Evolutionary conservation across 2,888 invertebrate species (phyloP), one percentile per base, ranked within the genome.

Genomic region (Drosophila affinis): DNA sequence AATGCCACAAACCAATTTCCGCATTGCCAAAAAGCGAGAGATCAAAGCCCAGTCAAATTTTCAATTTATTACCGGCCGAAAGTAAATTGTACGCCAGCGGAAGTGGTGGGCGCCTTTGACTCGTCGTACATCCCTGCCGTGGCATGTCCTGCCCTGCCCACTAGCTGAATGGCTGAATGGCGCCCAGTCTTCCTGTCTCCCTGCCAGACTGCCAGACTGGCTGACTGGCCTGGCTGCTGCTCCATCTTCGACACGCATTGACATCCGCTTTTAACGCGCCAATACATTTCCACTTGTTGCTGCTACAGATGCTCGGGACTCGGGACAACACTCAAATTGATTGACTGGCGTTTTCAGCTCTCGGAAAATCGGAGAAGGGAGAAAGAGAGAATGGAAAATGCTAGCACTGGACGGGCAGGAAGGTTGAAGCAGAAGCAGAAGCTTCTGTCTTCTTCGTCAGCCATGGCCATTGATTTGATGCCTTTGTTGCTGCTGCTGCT

Each of bases 1-100:
- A 48, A 54, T 34, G 55, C 58, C 79, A 57, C 79, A 81, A 84
- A 76, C 79, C 85, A 83, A 83, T 83, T 83, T 83, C 82, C 82
- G 87, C 74, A 81, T 64, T 79, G 57, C 76, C 63, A 58, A 75
- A 65, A 68, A 71, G 45, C 46, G 14, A 48, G 52, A 70, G 73
- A 61, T 65, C 60, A 72, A 67, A 72, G 73, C 58, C 49, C 29
- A 62, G 54, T 75, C 76, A 70, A 84, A 81, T 65, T 83, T 83
- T 83, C 85, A 83, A 87, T 83, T 83, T 87, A 84, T 87, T 87
- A 87, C 77, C 79, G 67, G 72, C 77, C 68, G 53, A 77, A 81
- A 77, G 84, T 70, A 83, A 83, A 86, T 81, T 83, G 77, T 73
- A 65, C 69, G 75, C 63, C 57, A 81, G 73, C 87, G 87, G 82